Percentiles rank a stretch among this genome's conserved stretches.
Conservation (phyloP, 2,113 vertebrate species). For the Protomyctophum bolini region DNA sequence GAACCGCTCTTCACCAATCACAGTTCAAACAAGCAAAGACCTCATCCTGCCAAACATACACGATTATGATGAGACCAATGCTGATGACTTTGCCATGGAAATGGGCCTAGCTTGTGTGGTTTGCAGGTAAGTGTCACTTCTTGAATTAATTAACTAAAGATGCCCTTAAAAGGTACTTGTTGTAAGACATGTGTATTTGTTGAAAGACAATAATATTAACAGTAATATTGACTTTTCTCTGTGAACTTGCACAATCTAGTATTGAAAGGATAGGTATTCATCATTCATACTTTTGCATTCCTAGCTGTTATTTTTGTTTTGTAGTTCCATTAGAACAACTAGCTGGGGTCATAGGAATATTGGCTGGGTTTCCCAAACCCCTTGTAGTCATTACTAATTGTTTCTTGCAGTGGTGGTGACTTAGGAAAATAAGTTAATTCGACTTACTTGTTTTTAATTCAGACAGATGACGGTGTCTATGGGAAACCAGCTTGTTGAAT, state of each 20-base stretch:
- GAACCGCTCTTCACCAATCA: conserved; percentile 88
- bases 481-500: conserved; percentile 97
- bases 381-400: no score
- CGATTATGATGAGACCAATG: conserved; percentile 94
- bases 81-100: conserved; percentile 98
- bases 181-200: background rate
- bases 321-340: no score
- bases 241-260: no score
- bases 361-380: no score
- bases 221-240: background rate
- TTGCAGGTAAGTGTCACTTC: conserved; percentile 82
- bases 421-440: background rate
- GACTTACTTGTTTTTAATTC: conserved; percentile 11
- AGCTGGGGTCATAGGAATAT: no score
- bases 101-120: conserved; percentile 98
- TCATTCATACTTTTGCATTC: background rate
- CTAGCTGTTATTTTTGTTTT: no score
- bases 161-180: background rate
- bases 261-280: no score
- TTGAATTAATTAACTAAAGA: background rate
- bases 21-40: conserved; percentile 90
- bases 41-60: conserved; percentile 87
- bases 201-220: no score
- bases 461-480: conserved; percentile 98
- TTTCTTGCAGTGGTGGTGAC: no score